These are phyloP conservation scores for Lymantria monacha DNA, from an alignment of 2,888 invertebrate genomes.

Conservation along the genomic window DNA sequence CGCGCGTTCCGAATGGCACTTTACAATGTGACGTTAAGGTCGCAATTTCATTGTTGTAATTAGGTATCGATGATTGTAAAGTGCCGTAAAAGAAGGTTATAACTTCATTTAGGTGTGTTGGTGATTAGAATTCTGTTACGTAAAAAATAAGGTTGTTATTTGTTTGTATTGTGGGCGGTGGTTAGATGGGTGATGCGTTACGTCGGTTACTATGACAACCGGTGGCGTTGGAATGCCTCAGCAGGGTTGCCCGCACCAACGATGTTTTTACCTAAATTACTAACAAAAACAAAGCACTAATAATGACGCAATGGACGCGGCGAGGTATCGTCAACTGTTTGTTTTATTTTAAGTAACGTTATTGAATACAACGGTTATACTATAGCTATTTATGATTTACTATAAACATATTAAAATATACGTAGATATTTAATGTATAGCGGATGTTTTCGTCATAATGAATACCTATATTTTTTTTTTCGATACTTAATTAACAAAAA, in stretches of 20 bases:
- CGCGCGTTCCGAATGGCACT: slow-evolving; percentile 71
- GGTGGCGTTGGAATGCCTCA: slow-evolving; percentile 68
- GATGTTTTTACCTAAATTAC: slow-evolving; percentile 69
- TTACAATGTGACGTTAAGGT: slow-evolving; percentile 72
- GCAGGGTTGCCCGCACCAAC: slow-evolving; percentile 62
- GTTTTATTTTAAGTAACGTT: slow-evolving; percentile 29
- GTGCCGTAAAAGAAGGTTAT: slow-evolving; percentile 74
- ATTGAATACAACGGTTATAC: neutral
- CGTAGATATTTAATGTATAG: neutral
- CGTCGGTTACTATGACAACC: slow-evolving; percentile 83
- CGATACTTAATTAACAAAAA: slow-evolving; percentile 16
- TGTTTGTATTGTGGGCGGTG: slow-evolving; percentile 51
- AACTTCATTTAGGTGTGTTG: slow-evolving; percentile 68
- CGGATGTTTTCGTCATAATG: neutral
- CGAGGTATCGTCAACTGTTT: slow-evolving; percentile 28
- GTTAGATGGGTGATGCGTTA: slow-evolving; percentile 48
- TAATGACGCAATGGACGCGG: slow-evolving; percentile 45
- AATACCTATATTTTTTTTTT: neutral
- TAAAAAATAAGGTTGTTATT: slow-evolving; percentile 67
- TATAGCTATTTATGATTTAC: neutral
- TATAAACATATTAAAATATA: neutral
- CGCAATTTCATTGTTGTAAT: slow-evolving; percentile 76
- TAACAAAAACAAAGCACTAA: slow-evolving; percentile 50
- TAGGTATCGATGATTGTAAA: slow-evolving; percentile 69
- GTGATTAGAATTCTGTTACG: slow-evolving; percentile 55